Percentiles rank a stretch among this genome's conserved stretches.
These are phyloP conservation scores for Tonatia bakeri DNA, from an alignment of 2,113 vertebrate genomes.

Conservation along the genomic window DNA sequence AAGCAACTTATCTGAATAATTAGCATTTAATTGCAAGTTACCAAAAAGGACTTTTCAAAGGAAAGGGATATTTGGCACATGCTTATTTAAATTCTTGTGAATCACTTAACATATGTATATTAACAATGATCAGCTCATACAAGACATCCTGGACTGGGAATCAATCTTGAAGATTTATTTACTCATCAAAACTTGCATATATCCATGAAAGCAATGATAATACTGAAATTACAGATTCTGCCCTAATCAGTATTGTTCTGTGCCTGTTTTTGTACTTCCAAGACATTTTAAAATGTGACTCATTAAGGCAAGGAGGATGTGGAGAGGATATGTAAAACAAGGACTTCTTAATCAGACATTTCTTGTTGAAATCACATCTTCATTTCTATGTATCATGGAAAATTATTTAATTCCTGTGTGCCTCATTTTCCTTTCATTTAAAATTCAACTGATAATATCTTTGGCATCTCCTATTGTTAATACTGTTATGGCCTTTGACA, in stretches of 20 bases:
- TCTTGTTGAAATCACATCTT: neutral
- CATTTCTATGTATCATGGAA: neutral
- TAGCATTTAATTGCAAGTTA: neutral
- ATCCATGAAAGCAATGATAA: neutral
- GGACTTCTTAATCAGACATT: neutral
- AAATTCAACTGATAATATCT: neutral
- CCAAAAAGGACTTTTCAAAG: neutral
- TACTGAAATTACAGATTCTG: neutral
- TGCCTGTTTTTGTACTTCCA: neutral
- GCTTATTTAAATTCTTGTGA: neutral
- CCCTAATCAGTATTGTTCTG: neutral
- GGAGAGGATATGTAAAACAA: neutral
- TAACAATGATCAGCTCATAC: neutral
- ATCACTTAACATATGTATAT: neutral
- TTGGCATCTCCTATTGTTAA: neutral
- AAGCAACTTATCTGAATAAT: neutral
- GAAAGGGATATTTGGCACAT: neutral
- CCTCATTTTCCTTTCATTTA: neutral
- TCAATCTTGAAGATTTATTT: neutral
- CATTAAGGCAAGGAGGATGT: neutral
- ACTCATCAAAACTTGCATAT: neutral
- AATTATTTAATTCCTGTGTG: neutral
- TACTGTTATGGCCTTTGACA: neutral
- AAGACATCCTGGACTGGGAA: neutral
- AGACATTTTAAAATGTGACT: neutral